Evolutionary conservation across 2,113 vertebrate genomes (phyloP).

Genomic region (Siphamia tubifer): DNA sequence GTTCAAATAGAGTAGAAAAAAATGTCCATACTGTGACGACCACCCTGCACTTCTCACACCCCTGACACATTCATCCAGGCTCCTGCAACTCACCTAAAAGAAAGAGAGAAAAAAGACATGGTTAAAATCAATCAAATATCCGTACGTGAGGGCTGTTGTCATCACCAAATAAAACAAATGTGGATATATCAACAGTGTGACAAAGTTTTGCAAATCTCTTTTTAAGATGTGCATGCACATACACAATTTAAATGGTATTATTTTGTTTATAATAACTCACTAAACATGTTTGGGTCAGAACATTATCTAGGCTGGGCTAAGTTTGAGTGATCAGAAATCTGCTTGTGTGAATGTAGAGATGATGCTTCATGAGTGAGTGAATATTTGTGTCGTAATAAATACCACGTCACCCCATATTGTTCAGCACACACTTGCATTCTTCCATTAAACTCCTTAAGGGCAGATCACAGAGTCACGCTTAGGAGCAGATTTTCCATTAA

Average conservation of each 20-base stretch:
- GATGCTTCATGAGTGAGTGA: not conserved
- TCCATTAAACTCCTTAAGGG: no score
- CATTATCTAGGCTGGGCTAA: not conserved
- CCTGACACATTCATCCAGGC: not conserved
- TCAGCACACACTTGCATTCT: no score
- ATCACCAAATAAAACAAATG: not conserved
- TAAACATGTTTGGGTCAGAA: no score
- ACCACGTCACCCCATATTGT: no score
- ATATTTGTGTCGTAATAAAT: not conserved
- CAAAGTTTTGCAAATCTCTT: not conserved
- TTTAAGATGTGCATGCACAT: no score
- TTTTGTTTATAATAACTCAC: no score
- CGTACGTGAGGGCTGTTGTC: not conserved
- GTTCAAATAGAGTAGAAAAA: slow-evolving; percentile 1
- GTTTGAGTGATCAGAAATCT: not conserved
- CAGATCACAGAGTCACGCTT: not conserved
- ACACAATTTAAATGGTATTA: no score
- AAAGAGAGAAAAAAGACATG: slow-evolving; percentile 19
- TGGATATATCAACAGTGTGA: not conserved
- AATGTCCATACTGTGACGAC: slow-evolving; percentile 27
- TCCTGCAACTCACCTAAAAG: slow-evolving; percentile 58
- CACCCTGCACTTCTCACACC: slow-evolving; percentile 14
- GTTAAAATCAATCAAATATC: slow-evolving; percentile 18
- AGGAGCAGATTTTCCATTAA: not conserved
- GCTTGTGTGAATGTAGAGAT: not conserved